A percentile compares a stretch with the other conserved stretches of the same genome.
phyloP scores from a whole-genome alignment of 2,797 vertebrate genomes.

The Thripadectes ignobilis region DNA sequence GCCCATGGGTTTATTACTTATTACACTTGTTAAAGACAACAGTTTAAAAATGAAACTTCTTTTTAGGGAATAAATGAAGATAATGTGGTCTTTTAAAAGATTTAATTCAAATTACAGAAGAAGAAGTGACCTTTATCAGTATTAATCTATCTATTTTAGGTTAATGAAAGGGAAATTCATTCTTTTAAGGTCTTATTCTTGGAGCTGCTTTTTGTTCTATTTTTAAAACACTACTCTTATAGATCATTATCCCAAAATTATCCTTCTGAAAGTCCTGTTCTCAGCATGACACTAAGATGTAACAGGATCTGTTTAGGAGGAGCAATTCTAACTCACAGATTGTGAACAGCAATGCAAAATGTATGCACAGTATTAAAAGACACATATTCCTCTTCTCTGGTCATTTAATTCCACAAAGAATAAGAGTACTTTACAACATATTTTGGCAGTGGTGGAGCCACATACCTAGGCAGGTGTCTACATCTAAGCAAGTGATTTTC shows the following conservation, averaged over 20 bases:
- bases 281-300: background rate
- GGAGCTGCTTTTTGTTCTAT: constrained; percentile 28
- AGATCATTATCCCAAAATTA: constrained; percentile 27
- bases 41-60: background rate
- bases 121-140: background rate
- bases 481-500: background rate
- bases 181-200: constrained; percentile 21
- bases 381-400: background rate
- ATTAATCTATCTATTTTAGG: constrained; percentile 3
- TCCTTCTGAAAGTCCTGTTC: constrained; percentile 15
- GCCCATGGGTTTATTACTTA: background rate
- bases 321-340: constrained; percentile 8
- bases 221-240: constrained; percentile 8
- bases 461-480: background rate
- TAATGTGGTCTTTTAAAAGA: background rate
- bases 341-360: constrained; percentile 18
- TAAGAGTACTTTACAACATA: background rate
- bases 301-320: background rate
- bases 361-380: background rate
- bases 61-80: background rate
- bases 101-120: background rate
- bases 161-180: constrained; percentile 21
- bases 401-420: background rate
- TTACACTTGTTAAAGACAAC: background rate
- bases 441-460: background rate